phyloP scores from a whole-genome alignment of 2,113 vertebrate genomes.

The Plestiodon gilberti region DNA sequence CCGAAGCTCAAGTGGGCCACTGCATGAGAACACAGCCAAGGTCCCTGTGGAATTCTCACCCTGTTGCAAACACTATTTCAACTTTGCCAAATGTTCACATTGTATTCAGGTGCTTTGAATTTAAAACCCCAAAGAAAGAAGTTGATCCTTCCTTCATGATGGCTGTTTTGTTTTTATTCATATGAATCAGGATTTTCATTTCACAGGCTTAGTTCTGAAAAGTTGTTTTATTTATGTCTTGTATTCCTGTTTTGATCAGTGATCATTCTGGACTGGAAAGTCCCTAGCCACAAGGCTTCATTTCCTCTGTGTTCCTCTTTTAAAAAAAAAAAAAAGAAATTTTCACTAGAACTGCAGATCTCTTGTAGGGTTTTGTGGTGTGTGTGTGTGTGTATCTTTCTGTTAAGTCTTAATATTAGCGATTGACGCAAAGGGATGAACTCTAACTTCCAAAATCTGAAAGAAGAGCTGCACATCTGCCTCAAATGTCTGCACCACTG shows the following conservation, averaged over 20 bases:
- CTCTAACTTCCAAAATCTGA: neutral
- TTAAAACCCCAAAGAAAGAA: neutral
- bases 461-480: neutral
- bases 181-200: neutral
- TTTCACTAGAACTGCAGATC: neutral
- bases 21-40: neutral
- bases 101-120: neutral
- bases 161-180: neutral
- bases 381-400: neutral
- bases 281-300: fast-evolving
- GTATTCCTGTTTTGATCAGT: neutral
- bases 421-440: neutral
- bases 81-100: neutral
- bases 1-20: neutral
- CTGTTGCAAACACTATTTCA: neutral
- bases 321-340: too few relatives aligned
- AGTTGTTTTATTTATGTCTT: neutral
- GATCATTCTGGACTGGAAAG: neutral
- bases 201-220: neutral
- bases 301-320: neutral
- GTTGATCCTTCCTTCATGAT: neutral
- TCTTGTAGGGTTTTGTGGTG: fast-evolving
- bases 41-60: neutral
- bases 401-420: conserved; percentile 9
- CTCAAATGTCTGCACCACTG: neutral